These are phyloP conservation scores for Pocillopora damicornis DNA, from an alignment of 64 coral and sea anemone genomes.

Conservation along the genomic window DNA sequence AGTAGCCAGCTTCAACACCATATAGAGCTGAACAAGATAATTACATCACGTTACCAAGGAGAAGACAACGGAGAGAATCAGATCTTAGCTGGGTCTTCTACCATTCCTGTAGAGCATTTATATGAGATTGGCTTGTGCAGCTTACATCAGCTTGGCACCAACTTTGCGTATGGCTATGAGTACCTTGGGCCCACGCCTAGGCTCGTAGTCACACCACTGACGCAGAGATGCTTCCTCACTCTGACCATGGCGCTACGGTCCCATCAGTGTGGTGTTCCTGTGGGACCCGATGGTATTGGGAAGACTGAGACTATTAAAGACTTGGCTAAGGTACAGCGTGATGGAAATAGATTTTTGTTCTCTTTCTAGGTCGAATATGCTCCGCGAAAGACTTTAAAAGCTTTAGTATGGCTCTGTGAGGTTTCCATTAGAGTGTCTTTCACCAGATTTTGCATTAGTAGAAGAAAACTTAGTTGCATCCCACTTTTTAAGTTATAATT, in stretches of 20 bases:
- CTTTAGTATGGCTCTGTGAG: no score
- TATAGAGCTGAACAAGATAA: slow-evolving; percentile 47
- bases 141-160: slow-evolving; percentile 66
- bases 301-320: slow-evolving; percentile 92
- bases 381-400: no score
- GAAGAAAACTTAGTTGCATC: no score
- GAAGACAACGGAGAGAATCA: slow-evolving; percentile 7
- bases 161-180: slow-evolving; percentile 84
- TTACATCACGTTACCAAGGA: slow-evolving; percentile 60
- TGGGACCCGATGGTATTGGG: slow-evolving; percentile 69
- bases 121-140: slow-evolving; percentile 55
- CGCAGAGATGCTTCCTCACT: slow-evolving; percentile 76
- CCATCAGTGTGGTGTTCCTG: slow-evolving; percentile 65
- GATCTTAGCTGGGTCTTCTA: neutral
- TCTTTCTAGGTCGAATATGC: neutral
- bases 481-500: no score
- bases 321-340: slow-evolving; percentile 63
- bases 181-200: slow-evolving; percentile 75
- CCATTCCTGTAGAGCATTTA: slow-evolving; percentile 59
- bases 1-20: slow-evolving; percentile 72
- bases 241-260: slow-evolving; percentile 74
- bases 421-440: no score
- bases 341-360: neutral
- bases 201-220: slow-evolving; percentile 76
- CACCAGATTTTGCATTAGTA: no score